Base-by-base conservation (phyloP, 2,797 vertebrate species). In the Taeniopygia guttata region DNA sequence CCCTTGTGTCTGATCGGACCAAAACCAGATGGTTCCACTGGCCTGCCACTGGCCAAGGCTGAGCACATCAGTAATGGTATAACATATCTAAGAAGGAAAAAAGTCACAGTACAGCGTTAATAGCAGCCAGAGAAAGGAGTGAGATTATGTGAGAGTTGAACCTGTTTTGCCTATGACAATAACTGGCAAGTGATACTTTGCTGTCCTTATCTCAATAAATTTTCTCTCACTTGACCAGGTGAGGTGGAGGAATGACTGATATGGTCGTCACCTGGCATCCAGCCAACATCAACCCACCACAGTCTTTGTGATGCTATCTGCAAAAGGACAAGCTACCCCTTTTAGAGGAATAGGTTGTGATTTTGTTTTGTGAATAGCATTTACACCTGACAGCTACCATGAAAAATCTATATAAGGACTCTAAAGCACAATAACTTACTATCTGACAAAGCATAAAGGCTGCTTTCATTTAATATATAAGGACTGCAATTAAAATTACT, bases 41-140 rank as follows among this genome's bases (percentile, higher is more conserved):
- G 43, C 11, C 7, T 26, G 18, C 16, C 14, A 14, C 16, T 26
- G 32, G 32, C 16, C 12, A 49, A 72, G 20, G 27, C 12, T 12
- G 10, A 66, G 22, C 7, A 13, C 59, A 62, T 60, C 30, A 64
- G 18, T 0, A 0, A 46, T 2, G 1, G 5, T 11, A 36, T 12
- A 60, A 27, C 2, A 7, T 21, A 25, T 19, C 75, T 43, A 32
- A 34, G 45, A 55, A 22, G 10, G 10, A 3, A 10, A 52, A 52
- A 38, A 19, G 16, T 13, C 56, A 12, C 19, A 43, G 13, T 2
- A 7, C 13, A 56, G 19, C 11, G 26, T 29, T 32, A 55, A 29
- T 10, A 42, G 34, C 16, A 77, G 49, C 16, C 13, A 8, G 25
- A 58, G 12, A 77, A 45, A 68, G 5, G 21, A 45, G 5, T 25